Evolutionary conservation across 2,888 invertebrate genomes (phyloP), one percentile per base, ranked within the genome.

Genomic region (Myopa tessellatipennis): DNA sequence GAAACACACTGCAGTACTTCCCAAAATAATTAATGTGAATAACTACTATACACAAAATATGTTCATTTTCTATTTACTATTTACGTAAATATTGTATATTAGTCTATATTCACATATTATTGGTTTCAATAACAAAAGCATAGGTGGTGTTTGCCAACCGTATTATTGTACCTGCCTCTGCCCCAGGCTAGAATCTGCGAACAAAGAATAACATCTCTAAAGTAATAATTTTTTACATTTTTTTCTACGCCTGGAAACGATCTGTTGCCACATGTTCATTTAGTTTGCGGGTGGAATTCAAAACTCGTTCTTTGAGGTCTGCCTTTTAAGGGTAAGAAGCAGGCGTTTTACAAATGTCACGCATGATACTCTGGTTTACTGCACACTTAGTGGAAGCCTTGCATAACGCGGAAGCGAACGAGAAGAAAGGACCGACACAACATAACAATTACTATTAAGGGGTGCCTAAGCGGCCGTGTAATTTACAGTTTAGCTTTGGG

Each of bases 401-500:
- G 65, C 67, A 26, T 50, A 65, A 61, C n/a, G 12, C 14, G 34
- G 74, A 79, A 74, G 77, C 77, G 77, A 34, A 7, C 61, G 45
- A 68, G 52, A 72, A 10, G 50, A 65, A 40, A 63, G 45, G 50
- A n/a, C 3, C 8, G 55, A 55, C 60, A 14, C 58, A 12, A 6
- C 61, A 61, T 61, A 26, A 38, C 65, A 65, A 7, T 65, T 40
- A 63, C 68, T 55, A 61, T 68, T 26, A 58, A 60, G 52, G 80
- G 87, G 86, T 88, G 88, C 82, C 84, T 86, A 88, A 88, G 85
- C 86, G 87, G 86, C 84, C 88, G 87, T 88, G 86, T 88, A 88
- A 88, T 87, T 87, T 85, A 85, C 87, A 87, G 85, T 87, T 88
- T 87, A 83, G 82, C 83, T 83, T 81, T 84, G 85, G 87, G 84